Conservation (phyloP, 1,140 invertebrate species). For the Apis dorsata region DNA sequence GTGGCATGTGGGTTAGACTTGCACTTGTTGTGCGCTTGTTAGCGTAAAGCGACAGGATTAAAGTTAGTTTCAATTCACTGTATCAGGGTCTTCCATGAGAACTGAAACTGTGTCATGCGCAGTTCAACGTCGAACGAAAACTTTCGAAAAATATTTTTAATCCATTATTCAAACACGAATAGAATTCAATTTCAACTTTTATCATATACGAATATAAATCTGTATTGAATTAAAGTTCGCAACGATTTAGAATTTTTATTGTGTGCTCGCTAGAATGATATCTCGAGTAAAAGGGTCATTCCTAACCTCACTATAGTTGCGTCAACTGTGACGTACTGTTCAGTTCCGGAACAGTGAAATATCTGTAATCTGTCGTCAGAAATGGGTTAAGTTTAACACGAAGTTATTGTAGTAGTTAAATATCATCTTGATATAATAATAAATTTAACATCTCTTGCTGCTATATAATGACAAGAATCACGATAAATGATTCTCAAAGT, state of each 20-base stretch:
- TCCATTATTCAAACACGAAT: background rate
- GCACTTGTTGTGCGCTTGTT: conserved; percentile 10
- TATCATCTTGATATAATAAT: conserved; percentile 57
- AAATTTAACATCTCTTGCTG: background rate
- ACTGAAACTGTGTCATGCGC: conserved; percentile 8
- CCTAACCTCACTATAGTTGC: background rate
- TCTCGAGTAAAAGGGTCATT: conserved; percentile 10
- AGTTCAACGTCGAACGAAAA: background rate
- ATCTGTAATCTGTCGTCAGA: conserved; percentile 25
- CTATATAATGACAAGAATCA: background rate
- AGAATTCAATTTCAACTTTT: background rate
- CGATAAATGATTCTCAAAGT: no score
- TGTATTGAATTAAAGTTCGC: background rate
- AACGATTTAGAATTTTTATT: background rate
- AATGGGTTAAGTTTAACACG: conserved; percentile 59
- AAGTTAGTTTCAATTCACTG: conserved; percentile 11
- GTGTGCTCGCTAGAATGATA: no score
- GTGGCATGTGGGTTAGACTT: conserved; percentile 5
- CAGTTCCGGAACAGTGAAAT: background rate
- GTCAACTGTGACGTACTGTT: background rate
- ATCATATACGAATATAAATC: background rate
- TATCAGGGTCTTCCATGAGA: conserved; percentile 5
- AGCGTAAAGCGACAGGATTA: conserved; percentile 25
- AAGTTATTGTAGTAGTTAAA: conserved; percentile 71
- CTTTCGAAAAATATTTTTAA: background rate